A percentile compares a stretch with the other conserved stretches of the same genome.
These are phyloP conservation scores for Dicranocentrus wangi DNA, from an alignment of 2,888 invertebrate species.

Conservation along the genomic window DNA sequence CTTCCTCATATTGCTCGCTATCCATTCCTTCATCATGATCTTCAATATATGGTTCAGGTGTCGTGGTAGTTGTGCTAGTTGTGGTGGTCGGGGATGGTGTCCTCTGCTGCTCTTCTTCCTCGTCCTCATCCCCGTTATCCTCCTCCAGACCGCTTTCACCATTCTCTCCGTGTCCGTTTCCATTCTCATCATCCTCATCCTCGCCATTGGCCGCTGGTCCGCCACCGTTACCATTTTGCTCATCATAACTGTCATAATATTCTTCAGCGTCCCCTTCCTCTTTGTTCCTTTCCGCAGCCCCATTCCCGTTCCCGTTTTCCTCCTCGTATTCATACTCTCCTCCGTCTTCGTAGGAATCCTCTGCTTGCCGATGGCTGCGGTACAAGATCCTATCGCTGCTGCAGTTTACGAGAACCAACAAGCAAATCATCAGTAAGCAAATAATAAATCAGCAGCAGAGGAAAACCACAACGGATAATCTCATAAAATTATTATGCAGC, in stretches of 20 bases:
- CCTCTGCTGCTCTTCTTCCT: conserved; percentile 55
- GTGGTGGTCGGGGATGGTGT: background rate
- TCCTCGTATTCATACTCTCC: conserved; percentile 72
- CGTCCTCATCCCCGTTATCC: conserved; percentile 32
- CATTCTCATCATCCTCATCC: conserved; percentile 20
- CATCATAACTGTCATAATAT: conserved; percentile 26
- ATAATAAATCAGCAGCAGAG: background rate
- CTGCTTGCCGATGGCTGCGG: conserved; percentile 69
- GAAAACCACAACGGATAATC: background rate
- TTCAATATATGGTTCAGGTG: conserved; percentile 39
- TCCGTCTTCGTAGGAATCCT: conserved; percentile 71
- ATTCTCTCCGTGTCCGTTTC: background rate
- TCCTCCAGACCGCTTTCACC: conserved; percentile 11
- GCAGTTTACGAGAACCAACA: background rate
- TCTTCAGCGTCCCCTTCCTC: conserved; percentile 51
- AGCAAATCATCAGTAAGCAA: background rate
- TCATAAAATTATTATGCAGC: no score
- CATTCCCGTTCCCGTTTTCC: conserved; percentile 38
- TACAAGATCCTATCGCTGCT: conserved; percentile 57
- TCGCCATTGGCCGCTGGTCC: conserved; percentile 4
- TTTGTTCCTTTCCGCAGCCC: background rate
- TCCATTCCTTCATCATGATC: conserved; percentile 48
- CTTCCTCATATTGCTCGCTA: conserved; percentile 57
- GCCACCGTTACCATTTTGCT: background rate
- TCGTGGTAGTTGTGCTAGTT: conserved; percentile 54